Evolutionary conservation across 2,888 invertebrate genomes (phyloP).

Genomic region (Bimastos eiseni): DNA sequence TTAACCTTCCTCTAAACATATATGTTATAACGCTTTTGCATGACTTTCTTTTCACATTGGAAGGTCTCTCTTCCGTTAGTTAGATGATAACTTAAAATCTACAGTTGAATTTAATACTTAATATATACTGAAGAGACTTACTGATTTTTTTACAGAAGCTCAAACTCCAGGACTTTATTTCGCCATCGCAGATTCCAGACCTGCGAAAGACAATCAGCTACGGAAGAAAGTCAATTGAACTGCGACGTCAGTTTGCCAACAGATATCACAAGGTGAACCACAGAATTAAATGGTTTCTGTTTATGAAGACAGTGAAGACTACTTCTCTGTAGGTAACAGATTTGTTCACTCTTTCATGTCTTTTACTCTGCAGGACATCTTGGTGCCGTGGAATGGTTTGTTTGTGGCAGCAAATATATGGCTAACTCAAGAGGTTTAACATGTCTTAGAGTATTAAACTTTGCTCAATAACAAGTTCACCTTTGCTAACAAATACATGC

Average conservation of each 20-base stretch:
- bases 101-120: background rate
- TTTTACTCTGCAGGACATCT: background rate
- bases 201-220: conserved; percentile 54
- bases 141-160: conserved; percentile 51
- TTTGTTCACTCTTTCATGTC: background rate
- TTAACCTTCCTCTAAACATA: background rate
- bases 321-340: background rate
- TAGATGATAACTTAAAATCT: background rate
- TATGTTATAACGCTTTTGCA: no score
- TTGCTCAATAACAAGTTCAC: no score
- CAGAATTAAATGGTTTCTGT: background rate
- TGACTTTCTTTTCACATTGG: background rate
- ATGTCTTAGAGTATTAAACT: no score
- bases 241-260: conserved; percentile 54
- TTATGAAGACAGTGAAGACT: no score
- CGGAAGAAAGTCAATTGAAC: conserved; percentile 56
- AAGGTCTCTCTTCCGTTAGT: no score
- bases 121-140: background rate
- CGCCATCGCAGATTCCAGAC: conserved; percentile 58
- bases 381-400: no score
- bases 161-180: conserved; percentile 60
- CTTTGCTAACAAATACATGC: no score
- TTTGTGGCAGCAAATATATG: no score
- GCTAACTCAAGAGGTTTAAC: background rate
- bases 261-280: conserved; percentile 55